Conservation (phyloP, 2,888 invertebrate genomes). For the Zaprionus obscuricornis region DNA sequence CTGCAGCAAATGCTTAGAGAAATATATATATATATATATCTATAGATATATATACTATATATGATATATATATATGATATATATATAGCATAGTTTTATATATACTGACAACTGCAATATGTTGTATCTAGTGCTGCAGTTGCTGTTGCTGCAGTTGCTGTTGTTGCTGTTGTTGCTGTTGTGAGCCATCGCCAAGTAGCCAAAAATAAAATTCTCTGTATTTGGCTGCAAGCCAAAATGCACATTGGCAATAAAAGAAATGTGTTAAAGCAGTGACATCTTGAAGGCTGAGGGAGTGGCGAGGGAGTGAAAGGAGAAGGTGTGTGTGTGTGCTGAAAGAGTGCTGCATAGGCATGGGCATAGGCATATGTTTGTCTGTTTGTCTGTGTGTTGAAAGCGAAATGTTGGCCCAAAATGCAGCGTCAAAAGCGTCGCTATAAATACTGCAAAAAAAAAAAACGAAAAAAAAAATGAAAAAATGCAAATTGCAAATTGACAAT, state of each 20-base stretch:
- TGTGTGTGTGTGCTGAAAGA: neutral
- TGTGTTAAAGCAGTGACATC: too few species aligned
- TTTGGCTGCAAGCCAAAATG: constrained; percentile 68
- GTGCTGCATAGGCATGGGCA: constrained; percentile 6
- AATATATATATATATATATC: too few species aligned
- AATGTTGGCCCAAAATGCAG: constrained; percentile 56
- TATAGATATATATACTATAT: constrained; percentile 27
- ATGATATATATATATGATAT: constrained; percentile 5
- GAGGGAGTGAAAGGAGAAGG: neutral
- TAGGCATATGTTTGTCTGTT: constrained; percentile 25
- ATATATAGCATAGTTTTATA: constrained; percentile 11
- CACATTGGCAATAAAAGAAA: constrained; percentile 35
- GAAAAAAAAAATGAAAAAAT: neutral
- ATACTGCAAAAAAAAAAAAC: constrained; percentile 50
- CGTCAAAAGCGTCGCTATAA: constrained; percentile 55
- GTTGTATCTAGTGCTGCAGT: constrained; percentile 38
- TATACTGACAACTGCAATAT: constrained; percentile 20
- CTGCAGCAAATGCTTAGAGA: too few species aligned
- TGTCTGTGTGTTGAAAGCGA: constrained; percentile 41
- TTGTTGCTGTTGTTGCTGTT: constrained; percentile 34
- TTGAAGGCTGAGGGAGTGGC: too few species aligned
- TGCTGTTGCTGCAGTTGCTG: constrained; percentile 37
- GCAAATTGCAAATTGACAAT: constrained; percentile 49
- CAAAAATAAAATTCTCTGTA: constrained; percentile 75
- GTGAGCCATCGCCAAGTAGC: constrained; percentile 68